These are phyloP conservation scores for Elachura formosa DNA, from an alignment of 2,113 vertebrate genomes.

Conservation along the genomic window DNA sequence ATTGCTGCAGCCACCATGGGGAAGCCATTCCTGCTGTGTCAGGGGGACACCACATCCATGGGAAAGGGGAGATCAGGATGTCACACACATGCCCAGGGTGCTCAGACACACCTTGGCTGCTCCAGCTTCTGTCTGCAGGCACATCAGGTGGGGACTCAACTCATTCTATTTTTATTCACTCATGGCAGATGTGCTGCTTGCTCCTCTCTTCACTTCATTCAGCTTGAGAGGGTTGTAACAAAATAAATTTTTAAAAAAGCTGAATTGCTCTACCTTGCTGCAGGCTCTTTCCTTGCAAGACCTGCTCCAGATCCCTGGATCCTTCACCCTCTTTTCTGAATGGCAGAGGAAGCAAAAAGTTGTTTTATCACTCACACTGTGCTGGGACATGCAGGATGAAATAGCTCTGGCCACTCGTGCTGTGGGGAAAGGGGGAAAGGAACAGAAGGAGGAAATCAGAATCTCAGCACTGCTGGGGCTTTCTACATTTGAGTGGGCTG, in stretches of 20 bases:
- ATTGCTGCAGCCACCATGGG: background rate
- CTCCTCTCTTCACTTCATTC: background rate
- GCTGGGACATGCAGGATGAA: background rate
- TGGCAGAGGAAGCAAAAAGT: background rate
- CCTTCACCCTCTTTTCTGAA: background rate
- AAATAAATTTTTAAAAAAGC: background rate
- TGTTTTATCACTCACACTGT: too few species aligned
- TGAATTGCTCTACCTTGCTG: background rate
- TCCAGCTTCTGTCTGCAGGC: background rate
- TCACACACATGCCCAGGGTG: background rate
- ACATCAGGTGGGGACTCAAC: background rate
- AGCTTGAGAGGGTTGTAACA: background rate
- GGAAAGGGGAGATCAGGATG: background rate
- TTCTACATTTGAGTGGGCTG: background rate
- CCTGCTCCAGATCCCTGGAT: background rate
- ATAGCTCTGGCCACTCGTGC: background rate
- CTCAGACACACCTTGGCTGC: background rate
- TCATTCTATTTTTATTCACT: background rate
- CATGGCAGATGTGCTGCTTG: background rate
- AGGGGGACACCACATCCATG: fast-evolving
- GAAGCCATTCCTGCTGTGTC: background rate
- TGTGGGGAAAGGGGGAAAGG: background rate
- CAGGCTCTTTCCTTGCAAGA: background rate
- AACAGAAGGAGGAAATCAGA: background rate
- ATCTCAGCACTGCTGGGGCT: background rate